Evolutionary conservation across 2,888 invertebrate genomes (phyloP).

Genomic region (Unio delphinus): DNA sequence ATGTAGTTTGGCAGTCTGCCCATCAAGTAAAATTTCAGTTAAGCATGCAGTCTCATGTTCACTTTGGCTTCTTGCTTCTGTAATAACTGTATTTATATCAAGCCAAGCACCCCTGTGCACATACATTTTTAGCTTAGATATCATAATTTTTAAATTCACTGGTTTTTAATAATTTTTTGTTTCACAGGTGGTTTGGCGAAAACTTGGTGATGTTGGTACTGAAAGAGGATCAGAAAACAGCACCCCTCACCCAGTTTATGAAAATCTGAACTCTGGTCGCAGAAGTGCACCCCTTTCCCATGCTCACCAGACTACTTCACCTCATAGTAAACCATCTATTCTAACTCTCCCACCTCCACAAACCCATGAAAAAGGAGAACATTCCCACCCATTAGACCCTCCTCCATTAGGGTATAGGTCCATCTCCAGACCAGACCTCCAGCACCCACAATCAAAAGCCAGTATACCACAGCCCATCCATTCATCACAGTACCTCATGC

Average conservation of each 20-base stretch:
- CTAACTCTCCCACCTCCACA: conserved; percentile 16
- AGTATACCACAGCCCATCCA: background rate
- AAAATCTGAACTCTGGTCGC: conserved; percentile 28
- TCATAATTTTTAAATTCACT: background rate
- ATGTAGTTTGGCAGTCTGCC: too few species aligned
- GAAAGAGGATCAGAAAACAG: conserved; percentile 27
- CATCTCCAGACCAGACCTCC: conserved; percentile 1
- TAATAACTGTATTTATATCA: too few species aligned
- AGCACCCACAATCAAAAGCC: conserved; percentile 2
- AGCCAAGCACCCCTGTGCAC: background rate
- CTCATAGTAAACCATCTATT: conserved; percentile 5
- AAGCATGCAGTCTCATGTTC: background rate
- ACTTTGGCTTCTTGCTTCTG: background rate
- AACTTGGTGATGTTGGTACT: conserved; percentile 52
- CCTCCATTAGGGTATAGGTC: background rate
- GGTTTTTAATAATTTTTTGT: conserved; percentile 1
- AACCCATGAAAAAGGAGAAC: conserved; percentile 11
- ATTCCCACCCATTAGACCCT: background rate
- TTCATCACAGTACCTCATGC: background rate
- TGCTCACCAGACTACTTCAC: conserved; percentile 9
- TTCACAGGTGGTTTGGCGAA: conserved; percentile 64
- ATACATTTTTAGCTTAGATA: background rate
- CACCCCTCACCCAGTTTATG: conserved; percentile 34
- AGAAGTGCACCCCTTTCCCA: conserved; percentile 21
- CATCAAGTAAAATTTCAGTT: background rate